Conservation (phyloP, 2,797 vertebrate species). For the Avahi laniger region DNA sequence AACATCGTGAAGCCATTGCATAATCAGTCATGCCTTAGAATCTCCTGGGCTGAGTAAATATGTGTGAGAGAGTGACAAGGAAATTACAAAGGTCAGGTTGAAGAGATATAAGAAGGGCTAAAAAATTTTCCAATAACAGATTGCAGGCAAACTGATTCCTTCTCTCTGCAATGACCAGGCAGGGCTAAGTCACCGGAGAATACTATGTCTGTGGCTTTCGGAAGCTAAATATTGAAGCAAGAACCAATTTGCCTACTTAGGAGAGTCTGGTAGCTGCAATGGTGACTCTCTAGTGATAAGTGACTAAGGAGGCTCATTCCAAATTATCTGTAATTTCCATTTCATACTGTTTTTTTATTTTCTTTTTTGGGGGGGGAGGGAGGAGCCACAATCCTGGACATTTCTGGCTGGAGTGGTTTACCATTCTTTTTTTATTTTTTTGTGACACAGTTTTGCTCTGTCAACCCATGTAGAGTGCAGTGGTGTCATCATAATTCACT, state of each 20-base stretch:
- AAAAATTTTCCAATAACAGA: neutral
- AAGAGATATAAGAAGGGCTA: neutral
- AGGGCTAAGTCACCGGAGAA: neutral
- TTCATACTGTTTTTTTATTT: neutral
- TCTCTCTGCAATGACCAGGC: neutral
- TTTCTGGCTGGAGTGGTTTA: neutral
- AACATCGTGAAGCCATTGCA: neutral
- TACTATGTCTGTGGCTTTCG: neutral
- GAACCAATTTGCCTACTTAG: neutral
- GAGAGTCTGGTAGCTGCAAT: neutral
- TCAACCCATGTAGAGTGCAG: too few relatives aligned
- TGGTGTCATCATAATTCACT: too few relatives aligned
- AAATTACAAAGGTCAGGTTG: neutral
- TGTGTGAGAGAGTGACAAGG: neutral
- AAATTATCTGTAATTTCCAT: neutral
- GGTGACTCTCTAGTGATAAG: neutral
- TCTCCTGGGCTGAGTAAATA: neutral
- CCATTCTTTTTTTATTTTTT: neutral
- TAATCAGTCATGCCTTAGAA: neutral
- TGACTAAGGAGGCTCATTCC: neutral
- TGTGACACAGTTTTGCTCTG: too few relatives aligned
- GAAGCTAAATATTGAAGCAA: neutral
- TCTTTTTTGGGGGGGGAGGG: too few relatives aligned
- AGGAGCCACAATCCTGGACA: neutral
- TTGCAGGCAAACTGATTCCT: neutral